phyloP scores from a whole-genome alignment of 2,797 vertebrate genomes.

The Chaenodraco wilsoni region DNA sequence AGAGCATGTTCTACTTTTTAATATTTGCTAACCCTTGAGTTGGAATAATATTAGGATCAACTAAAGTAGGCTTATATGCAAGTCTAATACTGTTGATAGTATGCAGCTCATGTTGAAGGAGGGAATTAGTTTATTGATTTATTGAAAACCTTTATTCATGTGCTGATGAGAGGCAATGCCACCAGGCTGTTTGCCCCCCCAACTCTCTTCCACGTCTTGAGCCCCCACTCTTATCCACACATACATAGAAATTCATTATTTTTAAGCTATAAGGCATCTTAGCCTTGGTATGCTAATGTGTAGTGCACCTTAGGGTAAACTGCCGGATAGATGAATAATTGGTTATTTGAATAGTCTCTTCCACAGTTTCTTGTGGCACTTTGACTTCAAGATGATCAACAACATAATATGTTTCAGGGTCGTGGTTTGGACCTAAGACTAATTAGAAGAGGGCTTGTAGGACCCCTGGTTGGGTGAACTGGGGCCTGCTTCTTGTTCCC shows the following conservation, averaged over 20 bases:
- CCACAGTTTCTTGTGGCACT: conserved; percentile 52
- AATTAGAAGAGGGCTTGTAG: conserved; percentile 69
- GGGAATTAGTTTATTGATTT: conserved; percentile 72
- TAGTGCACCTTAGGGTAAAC: conserved; percentile 43
- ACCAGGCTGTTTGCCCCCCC: conserved; percentile 33
- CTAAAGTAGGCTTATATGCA: conserved; percentile 25
- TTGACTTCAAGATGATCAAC: conserved; percentile 60
- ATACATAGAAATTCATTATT: conserved; percentile 39
- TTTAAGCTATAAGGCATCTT: conserved; percentile 50
- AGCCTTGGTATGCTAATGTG: conserved; percentile 55
- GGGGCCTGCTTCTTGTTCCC: conserved; percentile 52
- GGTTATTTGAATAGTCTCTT: conserved; percentile 61
- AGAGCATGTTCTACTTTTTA: conserved; percentile 2
- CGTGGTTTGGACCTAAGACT: conserved; percentile 57
- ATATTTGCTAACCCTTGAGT: conserved; percentile 26
- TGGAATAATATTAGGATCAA: conserved; percentile 1
- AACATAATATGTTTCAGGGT: conserved; percentile 69
- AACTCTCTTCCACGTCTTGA: conserved; percentile 2
- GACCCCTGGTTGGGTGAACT: conserved; percentile 49
- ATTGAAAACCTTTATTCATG: conserved; percentile 67
- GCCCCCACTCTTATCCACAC: background rate
- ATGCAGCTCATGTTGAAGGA: conserved; percentile 21
- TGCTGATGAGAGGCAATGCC: conserved; percentile 34
- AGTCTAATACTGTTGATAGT: conserved; percentile 37
- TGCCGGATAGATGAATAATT: conserved; percentile 63